These are phyloP conservation scores for Salminus brasiliensis DNA, from an alignment of 2,113 vertebrate genomes.

Conservation along the genomic window DNA sequence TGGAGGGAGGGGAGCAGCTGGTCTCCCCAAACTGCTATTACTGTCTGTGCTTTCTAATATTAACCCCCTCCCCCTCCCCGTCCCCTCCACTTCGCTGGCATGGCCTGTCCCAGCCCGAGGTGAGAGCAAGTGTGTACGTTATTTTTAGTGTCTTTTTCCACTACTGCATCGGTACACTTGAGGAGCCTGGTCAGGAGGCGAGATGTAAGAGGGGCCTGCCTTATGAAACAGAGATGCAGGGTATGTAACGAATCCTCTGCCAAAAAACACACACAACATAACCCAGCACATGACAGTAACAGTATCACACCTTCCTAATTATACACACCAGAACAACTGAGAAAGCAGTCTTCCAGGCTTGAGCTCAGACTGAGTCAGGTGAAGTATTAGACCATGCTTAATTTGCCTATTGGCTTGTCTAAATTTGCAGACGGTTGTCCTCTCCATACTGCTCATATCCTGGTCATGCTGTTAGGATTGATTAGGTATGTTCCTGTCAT, in stretches of 20 bases:
- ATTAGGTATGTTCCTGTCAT: too few species aligned
- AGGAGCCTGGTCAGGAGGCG: constrained; percentile 21
- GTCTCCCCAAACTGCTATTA: constrained; percentile 26
- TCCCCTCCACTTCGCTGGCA: background rate
- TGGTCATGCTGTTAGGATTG: too few species aligned
- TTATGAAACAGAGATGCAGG: constrained; percentile 21
- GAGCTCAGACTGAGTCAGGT: background rate
- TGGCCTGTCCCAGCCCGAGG: constrained; percentile 32
- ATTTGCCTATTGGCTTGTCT: too few species aligned
- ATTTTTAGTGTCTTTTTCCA: constrained; percentile 57
- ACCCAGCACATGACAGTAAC: background rate
- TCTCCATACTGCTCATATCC: too few species aligned
- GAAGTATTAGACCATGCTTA: background rate
- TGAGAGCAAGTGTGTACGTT: constrained; percentile 31
- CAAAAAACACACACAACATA: constrained; percentile 15
- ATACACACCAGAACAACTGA: background rate
- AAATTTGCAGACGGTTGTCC: too few species aligned
- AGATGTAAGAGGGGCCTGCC: constrained; percentile 8
- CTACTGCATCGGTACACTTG: constrained; percentile 43
- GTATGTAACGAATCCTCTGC: constrained; percentile 13
- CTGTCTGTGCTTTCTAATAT: constrained; percentile 57
- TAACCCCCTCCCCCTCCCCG: constrained; percentile 27
- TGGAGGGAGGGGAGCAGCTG: background rate
- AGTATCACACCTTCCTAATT: constrained; percentile 15
- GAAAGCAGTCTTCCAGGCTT: background rate